Base-by-base conservation (phyloP, 1,140 invertebrate species). In the Zaprionus camerounensis region DNA sequence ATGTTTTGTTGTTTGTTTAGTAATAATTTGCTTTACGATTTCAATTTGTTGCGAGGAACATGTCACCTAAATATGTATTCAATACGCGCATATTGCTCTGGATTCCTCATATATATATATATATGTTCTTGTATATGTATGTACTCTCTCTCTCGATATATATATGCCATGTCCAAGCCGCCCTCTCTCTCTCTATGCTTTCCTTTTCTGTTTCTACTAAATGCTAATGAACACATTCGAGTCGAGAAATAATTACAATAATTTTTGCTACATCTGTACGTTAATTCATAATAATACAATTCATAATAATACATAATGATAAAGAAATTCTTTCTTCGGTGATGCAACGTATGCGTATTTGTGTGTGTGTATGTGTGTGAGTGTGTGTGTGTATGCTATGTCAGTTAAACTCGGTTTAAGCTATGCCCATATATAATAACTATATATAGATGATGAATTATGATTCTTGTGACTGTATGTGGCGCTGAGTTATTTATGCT, bases 11-110 rank as follows among this genome's bases (percentile, higher is more conserved):
- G 74, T 55, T 26, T 26, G 51, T 66, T 76, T 59, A 58, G 57
- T 62, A 26, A 69, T 57, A 69, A 26, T 58, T 57, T 71, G 24
- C 5, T 49, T 73, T 73, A 46, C 46, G 26, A 36, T 64, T 44
- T 34, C 67, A 73, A 13, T 59, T 36, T 49, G 59, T 76, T 80
- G 81, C 73, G 86, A 90, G 85, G 85, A 90, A 90, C 85, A 91
- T 90, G 85, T 91, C 86, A 90, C 85, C 85, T 90, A 91, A 90
- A 91, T 85, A 88, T 90, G 82, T 90, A 90, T 88, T 90, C 84
- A 88, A 88, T 88, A 87, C 84, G 84, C 75, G 55, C 85, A 84
- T 88, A 88, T 88, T 88, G 81, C 85, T 88, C 83, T 84, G 73
- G 70, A 51, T 84, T 81, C 67, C 31, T 58, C 79, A 74, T 81